These are phyloP conservation scores for Cotesia glomerata DNA, from an alignment of 1,140 invertebrate genomes.

Conservation along the genomic window DNA sequence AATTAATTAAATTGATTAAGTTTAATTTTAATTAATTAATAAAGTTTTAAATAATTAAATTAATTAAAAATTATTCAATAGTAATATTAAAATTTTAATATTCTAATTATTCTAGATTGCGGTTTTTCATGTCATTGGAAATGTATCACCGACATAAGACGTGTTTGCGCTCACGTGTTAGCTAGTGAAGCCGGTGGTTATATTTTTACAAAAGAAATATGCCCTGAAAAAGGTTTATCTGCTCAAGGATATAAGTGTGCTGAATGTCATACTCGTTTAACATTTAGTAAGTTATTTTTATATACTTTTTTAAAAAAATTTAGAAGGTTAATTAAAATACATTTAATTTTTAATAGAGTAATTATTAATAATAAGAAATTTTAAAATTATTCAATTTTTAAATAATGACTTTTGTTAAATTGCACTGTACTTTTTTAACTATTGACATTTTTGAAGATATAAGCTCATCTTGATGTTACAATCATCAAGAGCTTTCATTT, in stretches of 20 bases:
- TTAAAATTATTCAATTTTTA: no score
- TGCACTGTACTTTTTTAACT: no score
- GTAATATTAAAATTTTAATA: background rate
- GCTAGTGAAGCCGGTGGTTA: slow-evolving; percentile 77
- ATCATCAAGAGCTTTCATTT: no score
- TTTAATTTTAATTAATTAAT: no score
- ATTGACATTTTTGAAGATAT: no score
- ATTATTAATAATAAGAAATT: no score
- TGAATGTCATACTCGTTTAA: slow-evolving; percentile 77
- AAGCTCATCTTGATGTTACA: no score
- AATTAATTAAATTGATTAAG: no score
- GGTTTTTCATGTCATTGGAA: slow-evolving; percentile 76
- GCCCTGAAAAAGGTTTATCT: slow-evolving; percentile 80
- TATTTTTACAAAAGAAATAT: slow-evolving; percentile 73
- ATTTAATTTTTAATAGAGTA: no score
- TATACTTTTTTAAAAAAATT: background rate
- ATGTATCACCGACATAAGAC: slow-evolving; percentile 74
- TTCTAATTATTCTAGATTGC: slow-evolving; percentile 64
- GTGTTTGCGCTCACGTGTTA: slow-evolving; percentile 79
- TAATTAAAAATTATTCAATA: no score
- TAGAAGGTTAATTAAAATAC: background rate
- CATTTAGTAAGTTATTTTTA: slow-evolving; percentile 71
- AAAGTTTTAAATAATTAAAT: no score
- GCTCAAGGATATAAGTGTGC: slow-evolving; percentile 80
- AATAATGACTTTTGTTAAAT: no score